Evolutionary conservation across 2,797 vertebrate species (phyloP).

Genomic region (Spinibarbus caldwelli): DNA sequence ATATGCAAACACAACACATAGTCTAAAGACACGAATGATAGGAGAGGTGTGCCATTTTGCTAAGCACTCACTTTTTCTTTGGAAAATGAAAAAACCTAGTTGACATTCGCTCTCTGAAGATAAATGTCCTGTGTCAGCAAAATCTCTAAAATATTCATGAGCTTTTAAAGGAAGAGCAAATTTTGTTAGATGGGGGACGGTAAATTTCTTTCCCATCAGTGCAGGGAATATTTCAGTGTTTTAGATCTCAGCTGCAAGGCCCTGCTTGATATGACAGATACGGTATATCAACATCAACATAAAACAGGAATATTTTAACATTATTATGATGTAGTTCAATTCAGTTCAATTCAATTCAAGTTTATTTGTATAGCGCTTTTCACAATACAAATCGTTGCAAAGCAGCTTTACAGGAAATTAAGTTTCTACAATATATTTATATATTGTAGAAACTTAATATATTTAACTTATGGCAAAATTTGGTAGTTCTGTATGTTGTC

Average conservation of each 20-base stretch:
- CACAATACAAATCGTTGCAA: too few species aligned
- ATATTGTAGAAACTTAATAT: too few species aligned
- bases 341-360: too few species aligned
- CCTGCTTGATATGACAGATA: neutral
- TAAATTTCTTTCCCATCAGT: neutral
- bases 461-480: too few species aligned
- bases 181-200: neutral
- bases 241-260: neutral
- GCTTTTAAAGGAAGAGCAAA: constrained; percentile 15
- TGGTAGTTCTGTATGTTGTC: too few species aligned
- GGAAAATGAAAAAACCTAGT: neutral
- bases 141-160: constrained; percentile 45
- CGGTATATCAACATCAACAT: neutral
- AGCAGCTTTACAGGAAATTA: too few species aligned
- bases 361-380: too few species aligned
- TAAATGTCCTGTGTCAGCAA: constrained; percentile 12
- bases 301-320: neutral
- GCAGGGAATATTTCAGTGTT: neutral
- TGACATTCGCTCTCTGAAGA: neutral
- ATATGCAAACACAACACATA: neutral
- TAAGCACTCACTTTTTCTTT: neutral
- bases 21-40: neutral
- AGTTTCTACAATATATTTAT: too few species aligned
- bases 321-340: neutral
- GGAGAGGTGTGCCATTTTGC: neutral